phyloP scores from a whole-genome alignment of 2,888 invertebrate species.

The Drosophila multiciliata region DNA sequence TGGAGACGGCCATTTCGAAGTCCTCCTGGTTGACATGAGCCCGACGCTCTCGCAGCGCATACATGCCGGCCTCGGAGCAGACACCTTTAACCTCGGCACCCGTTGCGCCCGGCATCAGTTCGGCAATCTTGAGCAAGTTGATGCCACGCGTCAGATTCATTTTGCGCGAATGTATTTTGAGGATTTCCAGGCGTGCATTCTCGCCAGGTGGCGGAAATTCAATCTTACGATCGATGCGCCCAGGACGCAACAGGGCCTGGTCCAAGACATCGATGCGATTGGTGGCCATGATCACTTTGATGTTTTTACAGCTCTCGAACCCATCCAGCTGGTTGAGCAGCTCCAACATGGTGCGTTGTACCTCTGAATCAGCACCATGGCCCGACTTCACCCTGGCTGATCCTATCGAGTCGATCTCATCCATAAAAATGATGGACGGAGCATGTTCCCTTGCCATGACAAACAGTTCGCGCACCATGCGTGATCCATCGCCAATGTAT shows the following conservation, averaged over 20 bases:
- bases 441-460: constrained; percentile 99
- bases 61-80: constrained; percentile 99
- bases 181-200: constrained; percentile 97
- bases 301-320: constrained; percentile 99
- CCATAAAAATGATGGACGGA: constrained; percentile 99
- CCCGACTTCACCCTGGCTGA: constrained; percentile 99
- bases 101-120: constrained; percentile 97
- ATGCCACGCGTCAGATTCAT: constrained; percentile 99
- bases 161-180: constrained; percentile 99
- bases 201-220: constrained; percentile 99
- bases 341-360: constrained; percentile 99
- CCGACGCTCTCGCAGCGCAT: constrained; percentile 97
- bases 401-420: constrained; percentile 99
- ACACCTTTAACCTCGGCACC: constrained; percentile 99
- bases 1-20: constrained; percentile 99
- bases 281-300: constrained; percentile 99
- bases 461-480: constrained; percentile 99
- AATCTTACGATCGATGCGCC: constrained; percentile 99
- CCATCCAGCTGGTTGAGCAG: constrained; percentile 98
- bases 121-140: constrained; percentile 98
- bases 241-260: constrained; percentile 97
- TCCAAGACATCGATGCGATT: constrained; percentile 99
- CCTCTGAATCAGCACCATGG: constrained; percentile 99
- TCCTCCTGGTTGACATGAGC: constrained; percentile 99
- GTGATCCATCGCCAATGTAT: constrained; percentile 99